Base-by-base conservation (phyloP, 2,113 vertebrate species). In the Brachypodius melanocephalos region DNA sequence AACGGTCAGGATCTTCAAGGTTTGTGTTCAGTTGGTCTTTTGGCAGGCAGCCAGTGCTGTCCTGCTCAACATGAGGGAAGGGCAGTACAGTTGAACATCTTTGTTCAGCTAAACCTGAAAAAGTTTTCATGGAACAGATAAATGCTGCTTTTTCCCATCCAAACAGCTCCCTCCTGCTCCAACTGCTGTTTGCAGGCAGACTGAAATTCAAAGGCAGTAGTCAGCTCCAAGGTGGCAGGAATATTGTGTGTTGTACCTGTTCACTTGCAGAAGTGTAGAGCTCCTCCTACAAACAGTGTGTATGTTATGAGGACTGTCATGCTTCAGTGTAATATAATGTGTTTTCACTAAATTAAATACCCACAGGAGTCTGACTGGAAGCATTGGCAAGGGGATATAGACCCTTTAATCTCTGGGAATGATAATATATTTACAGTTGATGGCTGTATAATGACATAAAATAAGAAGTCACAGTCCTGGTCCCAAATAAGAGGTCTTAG, bases 331-430 rank as follows among this genome's bases (percentile, higher is more conserved):
- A 76, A 46, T 76, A 49, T 63, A n/a, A 65, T 76, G 74, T 91
- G 43, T 83, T 91, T 85, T 43, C 75, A 85, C 71, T 94, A 77
- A 88, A 89, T 87, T 28, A 93, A 89, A 76, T 85, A 67, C 26
- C 34, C 67, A 67, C 43, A 65, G 81, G 94, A 95, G 89, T 62
- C 69, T 78, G 76, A 17, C 54, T 88, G 17, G 10, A 42, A 85
- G 31, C 51, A 59, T n/a, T 89, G 43, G 34, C 17, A 58, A 45
- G 2, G 14, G 89, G 42, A 73, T 95, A 62, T 36, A 95, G 85
- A 63, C 42, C 49, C 32, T 85, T 90, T 85, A 91, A 89, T 94
- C 89, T 93, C 28, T 63, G 62, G 40, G 40, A 88, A 75, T 80
- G 10, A 48, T 82, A 40, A 88, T 73, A 21, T 80, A 62, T 92